phyloP scores from a whole-genome alignment of 2,113 vertebrate species.

The Ammodytes marinus region DNA sequence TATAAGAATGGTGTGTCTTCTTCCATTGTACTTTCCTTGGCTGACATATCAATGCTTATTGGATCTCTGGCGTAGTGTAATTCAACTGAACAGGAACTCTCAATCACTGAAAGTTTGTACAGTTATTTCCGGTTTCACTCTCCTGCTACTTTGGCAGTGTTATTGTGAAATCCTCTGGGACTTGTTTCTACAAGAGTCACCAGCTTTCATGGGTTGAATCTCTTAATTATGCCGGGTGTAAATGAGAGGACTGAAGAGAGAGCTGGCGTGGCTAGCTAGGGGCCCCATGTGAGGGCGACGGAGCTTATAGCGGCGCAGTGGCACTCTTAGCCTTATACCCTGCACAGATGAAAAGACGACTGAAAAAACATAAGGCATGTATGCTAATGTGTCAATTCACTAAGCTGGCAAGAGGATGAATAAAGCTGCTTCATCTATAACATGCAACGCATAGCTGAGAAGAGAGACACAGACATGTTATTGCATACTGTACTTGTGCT shows the following conservation, averaged over 20 bases:
- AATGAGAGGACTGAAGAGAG: conserved; percentile 70
- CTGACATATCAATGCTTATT: conserved; percentile 12
- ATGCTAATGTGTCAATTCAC: conserved; percentile 73
- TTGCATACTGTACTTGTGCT: conserved; percentile 38
- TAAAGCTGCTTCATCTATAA: conserved; percentile 62
- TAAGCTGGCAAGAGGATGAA: conserved; percentile 68
- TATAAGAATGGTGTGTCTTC: neutral
- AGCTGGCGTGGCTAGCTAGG: conserved; percentile 59
- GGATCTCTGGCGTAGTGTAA: conserved; percentile 16
- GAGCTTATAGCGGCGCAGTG: conserved; percentile 64
- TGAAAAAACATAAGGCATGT: conserved; percentile 68
- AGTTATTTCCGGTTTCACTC: conserved; percentile 67
- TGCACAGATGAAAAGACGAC: conserved; percentile 69
- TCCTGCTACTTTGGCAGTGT: conserved; percentile 61
- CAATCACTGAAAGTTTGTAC: conserved; percentile 39
- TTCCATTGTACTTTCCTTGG: neutral
- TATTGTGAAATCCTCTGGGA: conserved; percentile 63
- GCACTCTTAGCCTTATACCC: conserved; percentile 65
- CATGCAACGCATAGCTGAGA: conserved; percentile 28
- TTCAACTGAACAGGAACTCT: conserved; percentile 39
- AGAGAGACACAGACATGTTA: conserved; percentile 32
- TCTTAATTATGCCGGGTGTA: conserved; percentile 77
- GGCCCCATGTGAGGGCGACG: conserved; percentile 68
- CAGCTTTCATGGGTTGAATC: conserved; percentile 68
- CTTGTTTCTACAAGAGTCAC: conserved; percentile 67